Evolutionary conservation across 2,113 vertebrate species (phyloP).

Genomic region (Tinamus guttatus): DNA sequence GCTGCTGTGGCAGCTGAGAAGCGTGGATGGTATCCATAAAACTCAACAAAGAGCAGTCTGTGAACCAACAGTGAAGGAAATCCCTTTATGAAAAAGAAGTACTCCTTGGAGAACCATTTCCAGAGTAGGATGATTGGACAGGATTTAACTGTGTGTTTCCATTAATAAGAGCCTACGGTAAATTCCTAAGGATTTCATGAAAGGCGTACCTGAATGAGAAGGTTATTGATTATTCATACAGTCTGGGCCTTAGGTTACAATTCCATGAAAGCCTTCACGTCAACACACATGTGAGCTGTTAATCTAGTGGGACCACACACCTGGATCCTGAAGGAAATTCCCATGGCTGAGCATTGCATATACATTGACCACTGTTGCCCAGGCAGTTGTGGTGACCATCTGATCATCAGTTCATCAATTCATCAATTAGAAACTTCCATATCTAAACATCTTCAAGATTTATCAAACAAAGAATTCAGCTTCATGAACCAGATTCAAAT

Average conservation of each 20-base stretch:
- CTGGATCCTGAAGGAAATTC: not conserved
- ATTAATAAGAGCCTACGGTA: not conserved
- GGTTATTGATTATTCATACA: not conserved
- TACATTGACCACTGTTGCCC: not conserved
- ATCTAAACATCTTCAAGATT: not conserved
- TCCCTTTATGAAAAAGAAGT: not conserved
- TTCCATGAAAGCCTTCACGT: not conserved
- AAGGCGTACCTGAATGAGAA: not conserved
- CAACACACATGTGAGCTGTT: rapidly evolving
- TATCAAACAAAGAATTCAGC: not conserved
- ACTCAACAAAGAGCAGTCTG: not conserved
- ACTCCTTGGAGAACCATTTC: not conserved
- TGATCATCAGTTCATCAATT: not conserved
- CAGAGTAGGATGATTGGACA: rapidly evolving
- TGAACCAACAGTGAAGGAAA: not conserved
- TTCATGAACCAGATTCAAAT: not conserved
- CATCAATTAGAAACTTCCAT: not conserved
- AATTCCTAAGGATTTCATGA: not conserved
- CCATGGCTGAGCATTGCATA: rapidly evolving
- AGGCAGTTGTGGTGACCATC: not conserved
- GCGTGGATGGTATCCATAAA: not conserved
- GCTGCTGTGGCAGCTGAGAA: not conserved
- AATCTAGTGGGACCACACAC: not conserved
- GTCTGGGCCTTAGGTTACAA: not conserved
- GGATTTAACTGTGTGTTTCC: not conserved